phyloP scores from a whole-genome alignment of 2,797 vertebrate species.

The Labroides dimidiatus region DNA sequence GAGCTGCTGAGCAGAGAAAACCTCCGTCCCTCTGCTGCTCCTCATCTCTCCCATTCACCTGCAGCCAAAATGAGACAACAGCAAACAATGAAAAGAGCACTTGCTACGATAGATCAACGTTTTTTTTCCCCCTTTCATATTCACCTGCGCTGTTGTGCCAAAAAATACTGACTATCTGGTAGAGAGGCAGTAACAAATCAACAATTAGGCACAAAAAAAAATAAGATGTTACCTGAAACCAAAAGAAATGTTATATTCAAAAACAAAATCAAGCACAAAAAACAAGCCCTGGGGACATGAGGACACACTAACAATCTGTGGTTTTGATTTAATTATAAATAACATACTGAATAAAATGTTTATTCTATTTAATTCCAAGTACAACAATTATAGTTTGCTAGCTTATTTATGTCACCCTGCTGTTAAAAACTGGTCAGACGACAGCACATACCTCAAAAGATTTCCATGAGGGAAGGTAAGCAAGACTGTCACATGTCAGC shows the following conservation, averaged over 20 bases:
- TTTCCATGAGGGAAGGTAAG: constrained; percentile 26
- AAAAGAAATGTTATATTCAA: constrained; percentile 8
- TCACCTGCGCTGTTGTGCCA: not conserved
- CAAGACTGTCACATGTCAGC: constrained; percentile 32
- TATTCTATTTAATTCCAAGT: not conserved
- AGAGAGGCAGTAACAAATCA: not conserved
- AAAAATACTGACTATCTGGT: not conserved
- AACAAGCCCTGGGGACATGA: not conserved
- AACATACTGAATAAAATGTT: not conserved
- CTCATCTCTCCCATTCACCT: constrained; percentile 89
- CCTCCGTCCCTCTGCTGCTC: constrained; percentile 85
- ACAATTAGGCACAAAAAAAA: not conserved
- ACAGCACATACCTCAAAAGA: constrained; percentile 37
- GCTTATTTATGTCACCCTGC: constrained; percentile 3
- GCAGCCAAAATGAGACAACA: constrained; percentile 44
- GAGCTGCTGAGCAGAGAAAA: constrained; percentile 79
- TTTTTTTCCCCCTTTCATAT: not conserved
- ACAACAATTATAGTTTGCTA: not conserved
- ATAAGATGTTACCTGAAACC: constrained; percentile 1
- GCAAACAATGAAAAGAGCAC: constrained; percentile 7
- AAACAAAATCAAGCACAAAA: constrained; percentile 2
- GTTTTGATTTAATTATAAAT: constrained; percentile 6
- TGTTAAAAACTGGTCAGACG: constrained; percentile 70
- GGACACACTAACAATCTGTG: not conserved
- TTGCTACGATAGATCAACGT: not conserved